These are phyloP conservation scores for Phocoena phocoena DNA, from an alignment of 2,113 vertebrate species.

Conservation along the genomic window DNA sequence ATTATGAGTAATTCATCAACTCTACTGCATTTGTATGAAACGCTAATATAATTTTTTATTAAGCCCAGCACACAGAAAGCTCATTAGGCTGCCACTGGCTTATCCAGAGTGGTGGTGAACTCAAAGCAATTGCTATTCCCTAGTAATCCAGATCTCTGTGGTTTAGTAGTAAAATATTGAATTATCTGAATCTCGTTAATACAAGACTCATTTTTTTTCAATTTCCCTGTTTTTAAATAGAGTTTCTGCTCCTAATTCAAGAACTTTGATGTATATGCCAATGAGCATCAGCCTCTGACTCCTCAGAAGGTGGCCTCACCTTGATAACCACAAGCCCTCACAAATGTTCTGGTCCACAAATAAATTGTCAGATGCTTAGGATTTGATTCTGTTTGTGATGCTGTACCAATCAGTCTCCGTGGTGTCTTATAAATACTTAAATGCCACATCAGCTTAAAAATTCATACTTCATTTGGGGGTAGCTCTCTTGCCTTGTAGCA, in stretches of 20 bases:
- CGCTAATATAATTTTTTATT: constrained; percentile 60
- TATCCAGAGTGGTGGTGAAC: constrained; percentile 58
- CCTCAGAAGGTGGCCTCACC: background rate
- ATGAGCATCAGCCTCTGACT: background rate
- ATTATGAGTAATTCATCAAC: constrained; percentile 60
- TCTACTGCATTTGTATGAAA: constrained; percentile 58
- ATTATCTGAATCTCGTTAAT: constrained; percentile 59
- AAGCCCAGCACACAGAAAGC: constrained; percentile 53
- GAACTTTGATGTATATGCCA: background rate
- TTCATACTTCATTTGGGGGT: background rate
- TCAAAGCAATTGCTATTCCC: constrained; percentile 56
- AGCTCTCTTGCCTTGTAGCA: background rate
- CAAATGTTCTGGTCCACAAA: background rate
- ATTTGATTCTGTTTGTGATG: background rate
- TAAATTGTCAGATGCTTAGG: background rate
- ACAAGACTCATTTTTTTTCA: background rate
- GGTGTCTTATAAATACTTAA: background rate
- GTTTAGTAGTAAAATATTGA: constrained; percentile 51
- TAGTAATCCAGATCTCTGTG: constrained; percentile 60
- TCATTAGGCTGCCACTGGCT: constrained; percentile 53
- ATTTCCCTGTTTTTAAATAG: background rate
- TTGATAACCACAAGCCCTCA: background rate
- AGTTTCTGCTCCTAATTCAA: background rate
- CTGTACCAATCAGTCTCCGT: background rate
- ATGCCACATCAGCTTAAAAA: background rate